Percentiles rank a stretch among this genome's conserved stretches.
Evolutionary conservation across 1,140 invertebrate species (phyloP).

Genomic region (Manduca sexta): DNA sequence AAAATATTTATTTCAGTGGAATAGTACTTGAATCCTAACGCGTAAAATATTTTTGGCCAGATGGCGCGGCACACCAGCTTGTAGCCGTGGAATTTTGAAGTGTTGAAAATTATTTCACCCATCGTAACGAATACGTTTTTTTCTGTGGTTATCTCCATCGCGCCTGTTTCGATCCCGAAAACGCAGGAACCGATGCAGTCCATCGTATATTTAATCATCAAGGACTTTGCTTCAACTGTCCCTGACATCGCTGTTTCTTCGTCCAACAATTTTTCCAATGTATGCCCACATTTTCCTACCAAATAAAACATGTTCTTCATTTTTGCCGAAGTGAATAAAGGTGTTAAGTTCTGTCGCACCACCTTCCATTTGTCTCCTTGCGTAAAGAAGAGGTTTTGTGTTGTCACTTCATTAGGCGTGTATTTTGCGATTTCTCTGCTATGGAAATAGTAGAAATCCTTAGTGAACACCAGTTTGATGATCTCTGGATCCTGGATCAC

Average conservation of each 20-base stretch:
- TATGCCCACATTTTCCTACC: slow-evolving; percentile 44
- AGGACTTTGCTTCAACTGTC: slow-evolving; percentile 40
- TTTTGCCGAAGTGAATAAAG: slow-evolving; percentile 75
- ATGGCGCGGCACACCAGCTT: slow-evolving; percentile 7
- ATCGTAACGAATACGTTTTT: slow-evolving; percentile 61
- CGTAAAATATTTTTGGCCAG: slow-evolving; percentile 23
- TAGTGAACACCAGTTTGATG: slow-evolving; percentile 13
- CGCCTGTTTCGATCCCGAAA: slow-evolving; percentile 73
- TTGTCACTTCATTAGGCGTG: slow-evolving; percentile 3
- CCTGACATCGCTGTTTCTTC: slow-evolving; percentile 11
- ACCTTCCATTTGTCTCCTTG: slow-evolving; percentile 70
- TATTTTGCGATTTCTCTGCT: slow-evolving; percentile 7
- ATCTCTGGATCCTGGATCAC: slow-evolving; percentile 10
- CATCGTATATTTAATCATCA: slow-evolving; percentile 65
- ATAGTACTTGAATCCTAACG: slow-evolving; percentile 11
- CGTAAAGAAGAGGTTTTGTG: slow-evolving; percentile 22
- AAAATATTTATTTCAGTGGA: slow-evolving; percentile 4
- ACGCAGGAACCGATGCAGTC: slow-evolving; percentile 73
- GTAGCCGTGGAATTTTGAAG: neutral
- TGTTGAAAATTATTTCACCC: slow-evolving; percentile 36
- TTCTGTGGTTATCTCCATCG: slow-evolving; percentile 54
- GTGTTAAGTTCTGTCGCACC: slow-evolving; percentile 72
- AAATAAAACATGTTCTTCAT: slow-evolving; percentile 73
- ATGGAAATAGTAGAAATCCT: slow-evolving; percentile 16
- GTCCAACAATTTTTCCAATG: slow-evolving; percentile 42